Evolutionary conservation across 2,113 vertebrate genomes (phyloP), one percentile per base, ranked within the genome.

Genomic region (Ibidorhyncha struthersii): DNA sequence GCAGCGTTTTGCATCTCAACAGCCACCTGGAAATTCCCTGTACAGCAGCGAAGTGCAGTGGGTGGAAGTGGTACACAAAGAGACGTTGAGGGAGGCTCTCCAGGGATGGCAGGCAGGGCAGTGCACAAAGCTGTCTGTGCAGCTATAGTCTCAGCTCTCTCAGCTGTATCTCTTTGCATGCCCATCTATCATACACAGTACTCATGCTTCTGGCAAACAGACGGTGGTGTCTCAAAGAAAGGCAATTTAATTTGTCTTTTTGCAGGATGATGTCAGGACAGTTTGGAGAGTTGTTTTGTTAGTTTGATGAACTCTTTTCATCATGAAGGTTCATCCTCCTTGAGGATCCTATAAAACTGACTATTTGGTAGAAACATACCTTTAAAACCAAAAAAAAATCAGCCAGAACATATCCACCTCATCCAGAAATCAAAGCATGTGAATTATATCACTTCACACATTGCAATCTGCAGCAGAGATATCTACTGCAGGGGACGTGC

Each of bases 21-120:
- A 91, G 66, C 93, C 81, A 93, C 91, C 91, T 95, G 94, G 94
- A 96, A 94, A 97, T 93, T 96, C 84, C 84, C 91, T 53, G 41
- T 85, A 22, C 45, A 53, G 81, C 81, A 73, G 53, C 0, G 0
- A 86, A 86, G 82, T 74, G 88, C 95, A 93, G 94, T 93, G 86
- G 70, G 91, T 96, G 86, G 96, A 96, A 96, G 81, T 0, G 1
- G 86, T 3, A 3, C 70, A 72, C 58, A 55, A 50, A 40, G 41
- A 86, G 70, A 18, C 1, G 6, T 23, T 41, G 73, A 66, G 78
- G 84, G 73, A 76, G 36, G 47, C 77, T 87, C 94, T 82, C 73
- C 22, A 49, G 94, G 73, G 88, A 70, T 3, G 41, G 53, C 2
- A 0, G n/a, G 38, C 29, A 5, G 82, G 92, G 77, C 55, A 78